These are phyloP conservation scores for Dryococelus australis DNA, from an alignment of 2,888 invertebrate genomes.

Conservation along the genomic window DNA sequence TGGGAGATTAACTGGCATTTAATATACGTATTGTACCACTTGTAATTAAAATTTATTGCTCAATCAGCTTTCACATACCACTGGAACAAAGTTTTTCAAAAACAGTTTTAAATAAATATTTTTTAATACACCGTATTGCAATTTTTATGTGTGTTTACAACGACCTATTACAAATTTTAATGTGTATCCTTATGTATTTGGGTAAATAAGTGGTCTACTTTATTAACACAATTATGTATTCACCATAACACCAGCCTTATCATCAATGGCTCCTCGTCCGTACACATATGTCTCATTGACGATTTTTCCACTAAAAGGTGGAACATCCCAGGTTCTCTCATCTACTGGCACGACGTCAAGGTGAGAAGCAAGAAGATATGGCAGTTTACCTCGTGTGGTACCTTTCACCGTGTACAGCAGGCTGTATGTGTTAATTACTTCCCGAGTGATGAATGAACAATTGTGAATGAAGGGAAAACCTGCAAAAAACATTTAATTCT, in stretches of 20 bases:
- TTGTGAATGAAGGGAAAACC: conserved; percentile 53
- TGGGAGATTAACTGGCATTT: no score
- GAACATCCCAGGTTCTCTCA: conserved; percentile 52
- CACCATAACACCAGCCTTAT: conserved; percentile 61
- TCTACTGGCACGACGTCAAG: conserved; percentile 62
- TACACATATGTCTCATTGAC: conserved; percentile 56
- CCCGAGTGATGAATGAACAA: conserved; percentile 50
- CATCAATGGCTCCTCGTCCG: conserved; percentile 62
- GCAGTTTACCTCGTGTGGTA: conserved; percentile 52
- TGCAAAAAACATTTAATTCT: conserved; percentile 43
- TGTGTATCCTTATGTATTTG: background rate
- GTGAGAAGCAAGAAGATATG: conserved; percentile 61
- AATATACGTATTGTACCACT: no score
- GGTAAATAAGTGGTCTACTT: background rate
- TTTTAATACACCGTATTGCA: background rate
- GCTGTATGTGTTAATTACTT: conserved; percentile 57
- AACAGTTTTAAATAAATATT: background rate
- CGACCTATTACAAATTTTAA: background rate
- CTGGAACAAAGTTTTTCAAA: background rate
- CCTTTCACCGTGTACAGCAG: conserved; percentile 59
- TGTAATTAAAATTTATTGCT: background rate
- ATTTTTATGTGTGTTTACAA: background rate
- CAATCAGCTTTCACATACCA: background rate
- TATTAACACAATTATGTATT: conserved; percentile 38
- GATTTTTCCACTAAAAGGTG: conserved; percentile 58